Evolutionary conservation across 1,140 invertebrate species (phyloP), one percentile per base, ranked within the genome.

Genomic region (Drosophila azteca): DNA sequence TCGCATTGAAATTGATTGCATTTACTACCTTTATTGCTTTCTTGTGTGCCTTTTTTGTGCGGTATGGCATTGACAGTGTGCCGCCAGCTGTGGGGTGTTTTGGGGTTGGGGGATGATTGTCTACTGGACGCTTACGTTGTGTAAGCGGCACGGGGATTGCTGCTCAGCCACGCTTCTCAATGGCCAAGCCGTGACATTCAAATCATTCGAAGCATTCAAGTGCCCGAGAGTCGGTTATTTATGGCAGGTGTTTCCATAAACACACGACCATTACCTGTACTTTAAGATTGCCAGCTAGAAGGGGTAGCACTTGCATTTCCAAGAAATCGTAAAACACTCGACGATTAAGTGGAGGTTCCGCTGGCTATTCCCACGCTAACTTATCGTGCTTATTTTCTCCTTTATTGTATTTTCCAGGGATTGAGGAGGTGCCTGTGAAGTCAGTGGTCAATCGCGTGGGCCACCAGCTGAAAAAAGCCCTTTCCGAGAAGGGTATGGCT

Each of bases 401-500:
- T 64, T 55, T 59, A 63, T 50, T 73, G 24, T 55, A 26, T 54
- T 55, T 93, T 93, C 41, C 92, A 95, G 95, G 94, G 68, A 95
- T 94, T 22, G 94, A 95, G 88, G 93, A 93, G 82, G 93, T 93
- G 91, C 94, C 94, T 66, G 94, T 94, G 90, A 94, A 94, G 90
- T 94, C 94, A 59, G 93, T 95, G 76, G 93, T 95, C 61, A 94
- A 94, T 76, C 94, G 95, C 76, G 94, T 95, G 66, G 94, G 94
- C 15, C 92, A 93, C 59, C 95, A 95, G 84, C 90, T 96, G 68
- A 93, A 94, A 77, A 93, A 94, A 72, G 95, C 95, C 9, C 92
- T 96, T 52, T 94, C 93, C 64, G 93, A 94, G 75, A 95, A 95
- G 85, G 95, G 95, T 66, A 92, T 96, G 65, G 95, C 94, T 13